phyloP scores from a whole-genome alignment of 2,113 vertebrate species.

The Circaetus gallicus region DNA sequence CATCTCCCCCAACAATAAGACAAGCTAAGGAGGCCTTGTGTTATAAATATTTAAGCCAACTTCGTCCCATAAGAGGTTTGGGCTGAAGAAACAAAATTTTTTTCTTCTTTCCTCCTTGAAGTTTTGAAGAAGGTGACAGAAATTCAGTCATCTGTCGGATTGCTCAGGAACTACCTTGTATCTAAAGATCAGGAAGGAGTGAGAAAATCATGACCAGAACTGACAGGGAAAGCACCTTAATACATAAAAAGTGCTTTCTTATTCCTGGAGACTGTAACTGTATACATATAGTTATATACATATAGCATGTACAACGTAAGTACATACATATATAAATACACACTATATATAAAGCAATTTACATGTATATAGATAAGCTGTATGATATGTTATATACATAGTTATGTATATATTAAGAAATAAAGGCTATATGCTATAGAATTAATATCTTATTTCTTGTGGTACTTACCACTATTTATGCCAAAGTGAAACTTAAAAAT shows the following conservation, averaged over 20 bases:
- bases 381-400: too few relatives aligned
- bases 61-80: not conserved
- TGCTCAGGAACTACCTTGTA: not conserved
- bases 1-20: not conserved
- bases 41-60: not conserved
- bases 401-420: not conserved
- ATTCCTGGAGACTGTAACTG: not conserved
- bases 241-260: not conserved
- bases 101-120: not conserved
- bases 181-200: not conserved
- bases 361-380: not conserved
- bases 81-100: not conserved
- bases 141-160: not conserved
- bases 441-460: not conserved
- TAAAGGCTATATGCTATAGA: not conserved
- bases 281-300: not conserved
- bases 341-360: not conserved
- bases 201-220: not conserved
- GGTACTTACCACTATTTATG: not conserved
- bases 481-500: not conserved
- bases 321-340: not conserved
- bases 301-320: not conserved
- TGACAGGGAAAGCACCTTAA: not conserved
- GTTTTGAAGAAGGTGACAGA: not conserved
- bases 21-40: not conserved